Base-by-base conservation (phyloP, 92 coral and sea anemone species). In the Porites lobata region DNA sequence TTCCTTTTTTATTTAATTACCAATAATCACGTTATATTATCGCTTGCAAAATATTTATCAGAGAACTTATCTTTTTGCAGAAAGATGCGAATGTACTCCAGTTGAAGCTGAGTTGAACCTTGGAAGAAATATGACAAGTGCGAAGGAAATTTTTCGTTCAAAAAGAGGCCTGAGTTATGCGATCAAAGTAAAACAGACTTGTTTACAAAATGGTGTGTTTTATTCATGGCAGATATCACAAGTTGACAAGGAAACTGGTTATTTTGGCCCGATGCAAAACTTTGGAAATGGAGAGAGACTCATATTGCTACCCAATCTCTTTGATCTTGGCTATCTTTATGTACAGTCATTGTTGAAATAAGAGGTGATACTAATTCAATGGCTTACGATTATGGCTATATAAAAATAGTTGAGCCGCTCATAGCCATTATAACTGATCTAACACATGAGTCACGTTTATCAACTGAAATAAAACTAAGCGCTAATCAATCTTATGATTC, bases 51-150 rank as follows among this genome's bases (percentile, higher is more conserved):
- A 29, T 29, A 29, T 29, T 29, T 29, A 29, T 29, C 32, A 29
- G 32, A 29, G 32, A 29, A 29, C 32, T 14, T 24, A n/a, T 71
- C 6, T 58, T 76, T 79, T 47, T 58, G 9, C 88, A 79, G 83
- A 87, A 78, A 72, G 87, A 82, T 76, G 84, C 68, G 75, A 86
- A 32, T 94, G 98, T 52, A 47, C 85, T 50, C 92, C 93, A 1
- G 92, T 91, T 4, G 59, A 56, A 8, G 89, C 88, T 57, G 68
- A 69, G 9, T 38, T 94, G 50, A 84, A 54, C 24, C 86, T 94
- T 29, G 69, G 79, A 61, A 93, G 85, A 64, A 77, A 47, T 11
- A 26, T 88, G 65, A 64, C 73, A 8, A 32, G 85, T 43, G 92
- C 92, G 14, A 53, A 43, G 22, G 59, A 22, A 21, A 53, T 80